phyloP scores from a whole-genome alignment of 2,888 invertebrate genomes.

The Calameuta idolon region DNA sequence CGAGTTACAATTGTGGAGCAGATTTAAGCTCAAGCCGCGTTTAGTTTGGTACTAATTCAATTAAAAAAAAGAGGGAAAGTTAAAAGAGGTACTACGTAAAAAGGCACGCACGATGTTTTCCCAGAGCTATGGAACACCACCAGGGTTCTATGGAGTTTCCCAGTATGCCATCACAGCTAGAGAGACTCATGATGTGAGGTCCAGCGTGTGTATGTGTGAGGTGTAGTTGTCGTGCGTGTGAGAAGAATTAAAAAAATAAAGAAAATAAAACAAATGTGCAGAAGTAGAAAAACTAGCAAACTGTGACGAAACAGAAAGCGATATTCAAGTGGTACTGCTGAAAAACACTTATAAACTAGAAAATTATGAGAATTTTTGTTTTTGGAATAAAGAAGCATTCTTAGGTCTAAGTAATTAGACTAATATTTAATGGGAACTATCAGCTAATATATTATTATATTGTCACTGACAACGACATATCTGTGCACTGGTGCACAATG shows the following conservation, averaged over 20 bases:
- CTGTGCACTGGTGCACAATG: neutral
- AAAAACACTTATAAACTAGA: constrained; percentile 26
- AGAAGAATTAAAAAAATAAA: neutral
- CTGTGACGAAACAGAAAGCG: constrained; percentile 55
- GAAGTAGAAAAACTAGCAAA: constrained; percentile 38
- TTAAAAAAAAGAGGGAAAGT: neutral
- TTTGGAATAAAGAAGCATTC: neutral
- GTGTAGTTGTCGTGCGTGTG: neutral
- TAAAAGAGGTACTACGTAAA: neutral
- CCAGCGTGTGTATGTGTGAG: neutral
- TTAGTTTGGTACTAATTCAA: neutral
- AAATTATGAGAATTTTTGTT: constrained; percentile 32
- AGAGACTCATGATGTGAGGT: neutral
- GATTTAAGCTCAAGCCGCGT: neutral
- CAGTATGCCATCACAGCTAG: neutral
- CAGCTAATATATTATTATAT: no score
- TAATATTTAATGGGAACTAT: neutral
- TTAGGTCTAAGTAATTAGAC: neutral
- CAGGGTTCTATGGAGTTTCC: neutral
- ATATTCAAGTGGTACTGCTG: constrained; percentile 32
- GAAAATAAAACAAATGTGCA: constrained; percentile 31
- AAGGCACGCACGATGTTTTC: neutral
- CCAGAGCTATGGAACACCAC: neutral
- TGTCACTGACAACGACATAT: neutral
- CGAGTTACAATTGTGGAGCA: neutral